Conservation (phyloP, 2,797 vertebrate genomes). For the Meda fulgida region DNA sequence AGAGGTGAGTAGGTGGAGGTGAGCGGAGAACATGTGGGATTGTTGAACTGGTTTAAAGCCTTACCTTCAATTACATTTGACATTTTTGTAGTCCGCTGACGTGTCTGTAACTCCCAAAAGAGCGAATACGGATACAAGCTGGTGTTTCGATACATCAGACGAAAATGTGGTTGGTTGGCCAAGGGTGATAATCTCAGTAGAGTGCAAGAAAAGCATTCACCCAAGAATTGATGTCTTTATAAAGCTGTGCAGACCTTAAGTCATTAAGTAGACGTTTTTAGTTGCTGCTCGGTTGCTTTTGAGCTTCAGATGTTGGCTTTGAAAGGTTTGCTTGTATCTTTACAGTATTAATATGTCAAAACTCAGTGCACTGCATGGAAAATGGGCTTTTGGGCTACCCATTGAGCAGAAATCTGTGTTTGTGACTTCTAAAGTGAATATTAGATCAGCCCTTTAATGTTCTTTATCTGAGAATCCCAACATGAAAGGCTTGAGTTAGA, state of each 20-base stretch:
- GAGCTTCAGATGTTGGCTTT: conserved; percentile 1
- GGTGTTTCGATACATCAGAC: not conserved
- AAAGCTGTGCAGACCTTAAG: not conserved
- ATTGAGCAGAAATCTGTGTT: conserved; percentile 19
- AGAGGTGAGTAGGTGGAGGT: conserved; percentile 41
- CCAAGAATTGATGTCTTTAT: conserved; percentile 19
- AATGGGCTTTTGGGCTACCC: conserved; percentile 15
- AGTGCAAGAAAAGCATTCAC: conserved; percentile 13
- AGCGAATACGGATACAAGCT: not conserved
- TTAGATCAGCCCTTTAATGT: conserved; percentile 31
- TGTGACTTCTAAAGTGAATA: conserved; percentile 25
- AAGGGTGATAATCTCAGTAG: not conserved
- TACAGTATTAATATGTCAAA: conserved; percentile 27
- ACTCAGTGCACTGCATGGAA: conserved; percentile 11
- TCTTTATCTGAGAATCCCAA: conserved; percentile 32
- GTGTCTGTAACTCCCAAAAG: conserved; percentile 11
- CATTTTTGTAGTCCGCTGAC: conserved; percentile 36
- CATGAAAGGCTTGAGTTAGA: conserved; percentile 32
- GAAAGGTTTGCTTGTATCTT: conserved; percentile 13
- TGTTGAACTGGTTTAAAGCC: conserved; percentile 13
- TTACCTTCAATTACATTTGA: conserved; percentile 31
- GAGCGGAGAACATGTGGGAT: conserved; percentile 8
- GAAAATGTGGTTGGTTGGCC: conserved; percentile 2
- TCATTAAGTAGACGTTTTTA: not conserved
- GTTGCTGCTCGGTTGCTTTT: not conserved